phyloP scores from a whole-genome alignment of 2,888 invertebrate genomes.

The Sphaeridia pumilis region DNA sequence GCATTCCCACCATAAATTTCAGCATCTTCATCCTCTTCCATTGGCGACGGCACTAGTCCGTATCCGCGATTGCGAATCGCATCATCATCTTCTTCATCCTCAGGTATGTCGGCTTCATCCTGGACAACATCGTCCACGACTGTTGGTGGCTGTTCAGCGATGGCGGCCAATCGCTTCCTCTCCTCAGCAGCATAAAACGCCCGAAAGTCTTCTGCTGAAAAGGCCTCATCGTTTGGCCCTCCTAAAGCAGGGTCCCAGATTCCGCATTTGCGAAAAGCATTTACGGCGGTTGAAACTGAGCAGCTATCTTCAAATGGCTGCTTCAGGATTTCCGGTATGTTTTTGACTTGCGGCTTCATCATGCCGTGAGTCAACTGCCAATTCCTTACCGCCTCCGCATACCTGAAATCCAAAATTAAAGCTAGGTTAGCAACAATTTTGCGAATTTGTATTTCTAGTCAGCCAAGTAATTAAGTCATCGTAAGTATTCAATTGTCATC shows the following conservation, averaged over 20 bases:
- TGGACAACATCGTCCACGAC: no score
- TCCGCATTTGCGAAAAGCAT: neutral
- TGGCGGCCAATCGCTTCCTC: neutral
- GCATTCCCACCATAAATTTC: no score
- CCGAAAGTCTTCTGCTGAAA: neutral
- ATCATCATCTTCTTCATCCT: neutral
- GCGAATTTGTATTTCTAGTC: no score
- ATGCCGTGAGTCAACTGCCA: neutral
- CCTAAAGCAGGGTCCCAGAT: neutral
- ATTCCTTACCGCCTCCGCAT: neutral
- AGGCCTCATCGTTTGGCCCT: neutral
- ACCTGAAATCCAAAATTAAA: no score
- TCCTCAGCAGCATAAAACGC: neutral
- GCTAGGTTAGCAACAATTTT: no score
- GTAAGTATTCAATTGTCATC: no score
- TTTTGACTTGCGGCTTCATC: neutral
- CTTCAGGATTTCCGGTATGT: neutral
- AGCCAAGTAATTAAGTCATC: no score
- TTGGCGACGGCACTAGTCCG: neutral
- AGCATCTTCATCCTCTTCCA: neutral
- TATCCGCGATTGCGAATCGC: neutral
- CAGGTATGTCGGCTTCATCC: no score
- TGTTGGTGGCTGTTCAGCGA: neutral
- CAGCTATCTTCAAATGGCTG: neutral
- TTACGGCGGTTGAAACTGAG: neutral